Evolutionary conservation across 2,797 vertebrate species (phyloP).

Genomic region (Apogon hyalosoma): DNA sequence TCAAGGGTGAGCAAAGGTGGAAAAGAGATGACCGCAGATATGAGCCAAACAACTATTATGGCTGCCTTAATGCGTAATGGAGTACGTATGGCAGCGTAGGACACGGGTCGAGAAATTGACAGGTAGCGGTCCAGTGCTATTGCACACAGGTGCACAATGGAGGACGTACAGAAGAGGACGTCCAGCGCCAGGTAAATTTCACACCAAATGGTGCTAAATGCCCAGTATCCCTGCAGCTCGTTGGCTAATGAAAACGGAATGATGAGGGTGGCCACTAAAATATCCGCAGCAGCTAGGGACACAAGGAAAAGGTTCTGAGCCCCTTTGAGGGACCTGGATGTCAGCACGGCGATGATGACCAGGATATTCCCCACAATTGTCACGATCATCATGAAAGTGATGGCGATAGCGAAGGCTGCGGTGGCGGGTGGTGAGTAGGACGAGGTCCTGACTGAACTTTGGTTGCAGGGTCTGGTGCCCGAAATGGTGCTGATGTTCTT

Average conservation of each 20-base stretch:
- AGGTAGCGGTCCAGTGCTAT: slow-evolving; percentile 94
- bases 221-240: slow-evolving; percentile 93
- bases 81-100: slow-evolving; percentile 87
- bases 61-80: slow-evolving; percentile 86
- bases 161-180: slow-evolving; percentile 93
- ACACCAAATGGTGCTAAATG: slow-evolving; percentile 89
- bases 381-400: slow-evolving; percentile 89
- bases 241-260: slow-evolving; percentile 94
- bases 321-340: slow-evolving; percentile 87
- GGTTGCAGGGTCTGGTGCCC: slow-evolving; percentile 60
- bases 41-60: slow-evolving; percentile 90
- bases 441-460: slow-evolving; percentile 38
- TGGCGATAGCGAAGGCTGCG: slow-evolving; percentile 83
- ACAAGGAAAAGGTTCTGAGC: slow-evolving; percentile 93
- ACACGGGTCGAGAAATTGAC: slow-evolving; percentile 88
- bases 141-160: slow-evolving; percentile 92
- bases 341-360: slow-evolving; percentile 91
- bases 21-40: slow-evolving; percentile 90
- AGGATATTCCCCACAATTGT: slow-evolving; percentile 90
- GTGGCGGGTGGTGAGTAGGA: slow-evolving; percentile 86
- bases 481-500: slow-evolving; percentile 52
- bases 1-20: slow-evolving; percentile 88
- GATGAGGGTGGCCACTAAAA: slow-evolving; percentile 91
- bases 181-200: slow-evolving; percentile 91
- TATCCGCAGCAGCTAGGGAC: slow-evolving; percentile 91